Base-by-base conservation (phyloP, 2,797 vertebrate genomes). In the Novumbra hubbsi region DNA sequence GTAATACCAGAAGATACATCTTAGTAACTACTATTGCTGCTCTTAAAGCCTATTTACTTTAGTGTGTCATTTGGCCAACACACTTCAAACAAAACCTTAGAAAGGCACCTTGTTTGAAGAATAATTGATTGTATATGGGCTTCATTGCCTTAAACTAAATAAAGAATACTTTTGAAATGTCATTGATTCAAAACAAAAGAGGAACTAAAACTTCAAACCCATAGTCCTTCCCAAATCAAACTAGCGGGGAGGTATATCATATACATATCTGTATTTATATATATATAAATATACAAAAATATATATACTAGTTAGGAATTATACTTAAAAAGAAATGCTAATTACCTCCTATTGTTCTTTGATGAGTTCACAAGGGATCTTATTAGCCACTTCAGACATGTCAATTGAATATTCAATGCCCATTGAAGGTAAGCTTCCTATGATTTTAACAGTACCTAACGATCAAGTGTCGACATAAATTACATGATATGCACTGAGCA, bases 291-390 rank as follows among this genome's bases (percentile, higher is more conserved):
- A 38, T 38, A 38, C 8, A n/a, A n/a, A n/a, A n/a, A 38, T 69
- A 30, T 73, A 76, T 74, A 45, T 85, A 83, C 75, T 86, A 80
- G 89, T 88, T 84, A 83, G 83, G 87, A 84, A 86, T 87, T 90
- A 76, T 79, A 81, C 79, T 87, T 82, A 84, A 82, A 73, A 85
- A 74, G 88, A 81, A 88, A 80, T 64, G 86, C 89, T 91, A 84
- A 92, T 91, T 90, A 90, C 86, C 83, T 76, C 76, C 57, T 24
- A 76, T 89, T 87, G 86, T 90, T 90, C 85, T 90, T 89, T 90
- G 89, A 91, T 91, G 89, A 88, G 76, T 86, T 90, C 90, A 88
- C 90, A 86, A 80, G 91, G 89, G 90, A 92, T 88, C 91, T 90
- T 86, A 90, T 93, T 91, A 91, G 91, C 82, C 77, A 85, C 84